These are phyloP conservation scores for Zygogramma bicolorata DNA, from an alignment of 2,888 invertebrate genomes.

Conservation along the genomic window DNA sequence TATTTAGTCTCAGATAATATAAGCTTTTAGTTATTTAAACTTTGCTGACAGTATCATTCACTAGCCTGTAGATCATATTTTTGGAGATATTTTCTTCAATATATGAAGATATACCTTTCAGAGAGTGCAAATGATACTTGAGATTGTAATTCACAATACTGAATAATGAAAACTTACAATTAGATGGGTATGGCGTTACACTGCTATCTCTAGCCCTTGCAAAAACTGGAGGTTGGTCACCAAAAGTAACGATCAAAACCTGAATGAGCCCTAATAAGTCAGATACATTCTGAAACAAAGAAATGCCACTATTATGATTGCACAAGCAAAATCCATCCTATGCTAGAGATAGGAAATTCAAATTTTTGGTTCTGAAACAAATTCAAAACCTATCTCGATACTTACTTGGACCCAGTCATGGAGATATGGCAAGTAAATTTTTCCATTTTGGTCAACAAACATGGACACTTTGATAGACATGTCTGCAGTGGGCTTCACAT, in stretches of 20 bases:
- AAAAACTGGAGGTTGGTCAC: conserved; percentile 95
- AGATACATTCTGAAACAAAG: conserved; percentile 74
- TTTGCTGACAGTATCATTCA: too few relatives aligned
- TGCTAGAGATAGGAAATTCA: background rate
- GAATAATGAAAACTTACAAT: too few relatives aligned
- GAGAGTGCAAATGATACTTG: too few relatives aligned
- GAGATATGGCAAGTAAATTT: conserved; percentile 95
- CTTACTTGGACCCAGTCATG: conserved; percentile 90
- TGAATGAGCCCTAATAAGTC: conserved; percentile 91
- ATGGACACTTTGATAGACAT: conserved; percentile 97
- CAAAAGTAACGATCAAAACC: conserved; percentile 92
- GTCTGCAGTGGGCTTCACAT: conserved; percentile 92
- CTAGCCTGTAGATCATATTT: too few relatives aligned
- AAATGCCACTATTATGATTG: background rate
- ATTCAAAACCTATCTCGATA: conserved; percentile 29
- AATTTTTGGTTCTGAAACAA: background rate
- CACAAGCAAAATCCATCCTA: background rate
- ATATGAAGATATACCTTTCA: too few relatives aligned
- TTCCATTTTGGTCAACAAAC: conserved; percentile 95
- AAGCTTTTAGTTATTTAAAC: too few relatives aligned
- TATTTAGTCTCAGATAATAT: too few relatives aligned
- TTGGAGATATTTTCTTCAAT: too few relatives aligned
- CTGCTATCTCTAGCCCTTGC: conserved; percentile 73
- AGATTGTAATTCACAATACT: too few relatives aligned
- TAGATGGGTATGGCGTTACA: conserved; percentile 70